Base-by-base conservation (phyloP, 2,888 invertebrate species). In the Schrankia costaestrigalis region DNA sequence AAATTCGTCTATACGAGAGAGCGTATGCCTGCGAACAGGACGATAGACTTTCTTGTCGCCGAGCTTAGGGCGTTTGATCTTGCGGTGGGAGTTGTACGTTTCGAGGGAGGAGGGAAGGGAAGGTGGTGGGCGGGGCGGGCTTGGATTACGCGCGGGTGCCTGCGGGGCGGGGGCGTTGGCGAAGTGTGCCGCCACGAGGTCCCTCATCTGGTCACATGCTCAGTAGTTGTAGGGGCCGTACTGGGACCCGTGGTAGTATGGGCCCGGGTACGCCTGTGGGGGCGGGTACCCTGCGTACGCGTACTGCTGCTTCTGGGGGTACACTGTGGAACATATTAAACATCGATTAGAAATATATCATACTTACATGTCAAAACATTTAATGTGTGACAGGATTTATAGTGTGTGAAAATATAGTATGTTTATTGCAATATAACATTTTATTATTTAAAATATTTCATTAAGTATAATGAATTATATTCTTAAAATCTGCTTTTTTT, bases 201-300 rank as follows among this genome's bases (percentile, higher is more conserved):
- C 87, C 85, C 86, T 84, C 83, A 84, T 87, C 87, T 88, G 88
- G 85, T 87, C 83, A 75, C 71, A 44, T 69, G 82, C 71, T 92
- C 91, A 97, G 89, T 97, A 97, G 88, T 96, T 96, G 90, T 97
- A 97, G 30, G 96, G 96, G 32, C 95, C 96, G 78, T 97, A 97
- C 73, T 96, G 96, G 31, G 96, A 95, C 65, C 96, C 96, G 79
- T 95, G 96, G 83, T 97, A 97, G 70, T 95, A 95, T 17, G 95
- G 95, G 22, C 94, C 94, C 38, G 96, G 94, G 85, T 96, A 96
- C 32, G 95, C 93, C 46, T 91, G 93, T 32, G 92, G 92, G 0
- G 94, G 93, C 35, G 95, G 94, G 78, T 96, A 96, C 39, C 95
- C 95, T 32, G 96, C 94, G 77, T 96, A 97, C 9, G 96, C 95